Base-by-base conservation (phyloP, 2,797 vertebrate genomes). In the Pipistrellus pipistrellus region DNA sequence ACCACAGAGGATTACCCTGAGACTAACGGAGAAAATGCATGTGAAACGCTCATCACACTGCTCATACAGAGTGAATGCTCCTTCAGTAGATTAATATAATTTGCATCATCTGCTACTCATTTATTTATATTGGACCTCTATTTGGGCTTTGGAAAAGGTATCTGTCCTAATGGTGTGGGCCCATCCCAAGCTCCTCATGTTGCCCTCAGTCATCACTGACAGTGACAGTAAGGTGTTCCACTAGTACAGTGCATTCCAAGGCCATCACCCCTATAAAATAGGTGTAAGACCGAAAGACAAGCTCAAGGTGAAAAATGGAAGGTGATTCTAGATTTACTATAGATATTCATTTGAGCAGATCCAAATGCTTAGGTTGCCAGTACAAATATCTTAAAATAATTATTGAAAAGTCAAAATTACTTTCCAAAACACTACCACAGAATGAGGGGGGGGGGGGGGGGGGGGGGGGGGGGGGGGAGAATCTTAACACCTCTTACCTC, bases 381-480 rank as follows among this genome's bases (percentile, higher is more conserved):
- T 85, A 87, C 17, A 92, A 72, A 48, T 15, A 0, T 93, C 96
- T 96, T 96, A 17, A 89, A 96, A 95, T 86, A 91, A 95, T 80
- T 88, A 23, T 69, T 92, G 92, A 93, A 93, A 87, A 96, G 80
- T 25, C 55, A 77, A 62, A 90, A 73, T 95, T 93, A 90, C 77
- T 88, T 95, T 35, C 95, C 78, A 90, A 25, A 94, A 89, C 35
- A 55, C 94, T 81, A 57, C 92, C 38, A 6, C 38, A 41, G 38
- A 41, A 41, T 41, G 38, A 6, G 38, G 6, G 4, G 38, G 6
- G 6, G 38, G 38, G 38, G 38, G 4, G n/a, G 6, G 6, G 38
- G 38, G 38, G 38, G 4, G n/a, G 38, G 6, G 4, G 38, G 6
- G 6, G 38, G 38, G 38, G 38, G 4, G n/a, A n/a, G n/a, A n/a